Base-by-base conservation (phyloP, 2,888 invertebrate species). In the Drosophila imparisetae region DNA sequence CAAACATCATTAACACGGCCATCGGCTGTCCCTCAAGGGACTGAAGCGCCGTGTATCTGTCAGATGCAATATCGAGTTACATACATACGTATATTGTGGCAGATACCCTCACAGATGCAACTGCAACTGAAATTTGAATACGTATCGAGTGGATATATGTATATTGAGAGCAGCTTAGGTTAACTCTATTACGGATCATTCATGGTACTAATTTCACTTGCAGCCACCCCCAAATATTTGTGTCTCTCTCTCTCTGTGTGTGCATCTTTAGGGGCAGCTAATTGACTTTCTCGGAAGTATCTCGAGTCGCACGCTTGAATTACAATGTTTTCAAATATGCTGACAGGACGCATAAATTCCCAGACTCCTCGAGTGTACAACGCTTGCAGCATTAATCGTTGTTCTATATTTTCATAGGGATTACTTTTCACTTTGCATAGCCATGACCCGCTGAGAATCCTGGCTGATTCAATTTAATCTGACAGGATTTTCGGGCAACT, bases 261-360 rank as follows among this genome's bases (percentile, higher is more conserved):
- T 59, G 61, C 68, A 70, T 69, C 64, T 87, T 85, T 80, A 27
- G 86, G 85, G 74, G 49, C 80, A 86, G 86, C 86, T 87, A 87
- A 89, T 87, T 89, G 86, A 86, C 77, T 87, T 86, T 89, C 89
- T 87, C 74, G 81, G 89, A 89, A 87, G 78, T 68, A 70, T 30
- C 50, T n/a, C 53, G 29, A 49, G 63, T 80, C 67, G 53, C 75
- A 73, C 71, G 89, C 86, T 89, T 86, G 84, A 81, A 81, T 88
- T 84, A 84, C 83, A 86, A 88, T 91, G 88, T 90, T 91, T 86
- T 81, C 73, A 90, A 84, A 91, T 87, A 90, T 87, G 78, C 83
- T 84, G 91, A 84, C 91, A 91, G 91, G 91, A 90, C 77, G 72
- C 90, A 90, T 90, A 89, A 90, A 86, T 90, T 78, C 53, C 59